Conservation (phyloP, 2,888 invertebrate genomes). For the Zygogramma bicolorata region DNA sequence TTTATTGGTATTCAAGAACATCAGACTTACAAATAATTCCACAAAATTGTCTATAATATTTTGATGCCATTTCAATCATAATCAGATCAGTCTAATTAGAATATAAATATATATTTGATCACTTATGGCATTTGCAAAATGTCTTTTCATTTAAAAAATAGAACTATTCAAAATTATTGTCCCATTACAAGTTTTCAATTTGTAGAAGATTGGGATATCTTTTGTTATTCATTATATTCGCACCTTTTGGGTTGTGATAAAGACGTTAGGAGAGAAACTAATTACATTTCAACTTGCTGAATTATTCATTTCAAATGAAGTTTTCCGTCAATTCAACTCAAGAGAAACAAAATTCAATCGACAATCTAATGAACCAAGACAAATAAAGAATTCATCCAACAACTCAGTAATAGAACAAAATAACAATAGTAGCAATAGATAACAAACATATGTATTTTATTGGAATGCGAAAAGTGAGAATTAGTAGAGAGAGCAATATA, state of each 20-base stretch:
- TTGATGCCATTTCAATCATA: background rate
- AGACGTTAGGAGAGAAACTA: no score
- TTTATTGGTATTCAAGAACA: slow-evolving; percentile 32
- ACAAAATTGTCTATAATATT: background rate
- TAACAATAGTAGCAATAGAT: slow-evolving; percentile 28
- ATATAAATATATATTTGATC: background rate
- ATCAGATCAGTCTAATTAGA: background rate
- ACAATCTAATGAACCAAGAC: no score
- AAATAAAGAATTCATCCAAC: no score
- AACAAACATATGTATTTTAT: slow-evolving; percentile 55
- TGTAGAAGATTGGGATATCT: no score
- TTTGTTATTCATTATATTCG: no score
- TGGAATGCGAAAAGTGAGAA: slow-evolving; percentile 23
- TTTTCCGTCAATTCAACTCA: no score
- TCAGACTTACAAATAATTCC: background rate
- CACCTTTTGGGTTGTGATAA: no score
- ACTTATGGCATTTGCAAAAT: background rate
- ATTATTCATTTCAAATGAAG: no score
- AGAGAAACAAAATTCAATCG: no score
- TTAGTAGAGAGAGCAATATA: slow-evolving; percentile 18
- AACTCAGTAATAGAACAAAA: background rate
- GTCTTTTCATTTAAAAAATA: background rate
- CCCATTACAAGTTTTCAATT: no score
- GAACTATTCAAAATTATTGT: no score
- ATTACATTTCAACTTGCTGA: no score